Conservation (phyloP, 1,140 invertebrate genomes). For the Goniozus legneri region DNA sequence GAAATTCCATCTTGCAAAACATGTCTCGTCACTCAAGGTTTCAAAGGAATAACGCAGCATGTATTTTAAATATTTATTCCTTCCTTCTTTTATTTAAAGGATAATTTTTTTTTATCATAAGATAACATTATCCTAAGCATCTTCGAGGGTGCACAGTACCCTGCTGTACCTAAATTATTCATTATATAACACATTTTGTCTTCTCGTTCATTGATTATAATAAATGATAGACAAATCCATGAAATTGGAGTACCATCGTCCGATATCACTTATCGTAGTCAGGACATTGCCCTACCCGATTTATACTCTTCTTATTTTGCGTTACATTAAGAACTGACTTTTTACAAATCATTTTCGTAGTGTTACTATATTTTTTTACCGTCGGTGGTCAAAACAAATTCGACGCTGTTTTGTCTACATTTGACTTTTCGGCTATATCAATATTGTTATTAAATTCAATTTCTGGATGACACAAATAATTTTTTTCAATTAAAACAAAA, state of each 20-base stretch:
- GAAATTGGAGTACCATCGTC: conserved; percentile 13
- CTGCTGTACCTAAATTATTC: conserved; percentile 53
- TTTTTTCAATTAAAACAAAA: too few relatives aligned
- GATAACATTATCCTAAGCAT: conserved; percentile 57
- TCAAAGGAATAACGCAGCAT: too few relatives aligned
- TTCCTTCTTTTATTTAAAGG: conserved; percentile 50
- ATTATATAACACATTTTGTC: conserved; percentile 53
- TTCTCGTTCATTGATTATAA: conserved; percentile 39
- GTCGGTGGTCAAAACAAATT: conserved; percentile 25
- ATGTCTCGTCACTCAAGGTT: too few relatives aligned
- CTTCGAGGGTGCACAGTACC: conserved; percentile 44
- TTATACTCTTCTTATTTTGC: conserved; percentile 16
- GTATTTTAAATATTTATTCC: conserved; percentile 58
- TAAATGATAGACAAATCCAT: conserved; percentile 19
- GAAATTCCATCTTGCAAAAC: too few relatives aligned
- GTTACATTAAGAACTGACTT: conserved; percentile 26
- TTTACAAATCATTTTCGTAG: conserved; percentile 31
- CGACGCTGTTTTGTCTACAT: too few relatives aligned
- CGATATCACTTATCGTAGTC: conserved; percentile 27
- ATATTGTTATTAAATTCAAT: too few relatives aligned
- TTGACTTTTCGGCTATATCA: too few relatives aligned
- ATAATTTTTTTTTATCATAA: conserved; percentile 56
- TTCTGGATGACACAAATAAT: too few relatives aligned
- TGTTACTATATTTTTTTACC: conserved; percentile 27
- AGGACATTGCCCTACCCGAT: conserved; percentile 22